Percentiles rank a stretch among this genome's conserved stretches.
Evolutionary conservation across 2,797 vertebrate species (phyloP).

Genomic region (Oreochromis mossambicus): DNA sequence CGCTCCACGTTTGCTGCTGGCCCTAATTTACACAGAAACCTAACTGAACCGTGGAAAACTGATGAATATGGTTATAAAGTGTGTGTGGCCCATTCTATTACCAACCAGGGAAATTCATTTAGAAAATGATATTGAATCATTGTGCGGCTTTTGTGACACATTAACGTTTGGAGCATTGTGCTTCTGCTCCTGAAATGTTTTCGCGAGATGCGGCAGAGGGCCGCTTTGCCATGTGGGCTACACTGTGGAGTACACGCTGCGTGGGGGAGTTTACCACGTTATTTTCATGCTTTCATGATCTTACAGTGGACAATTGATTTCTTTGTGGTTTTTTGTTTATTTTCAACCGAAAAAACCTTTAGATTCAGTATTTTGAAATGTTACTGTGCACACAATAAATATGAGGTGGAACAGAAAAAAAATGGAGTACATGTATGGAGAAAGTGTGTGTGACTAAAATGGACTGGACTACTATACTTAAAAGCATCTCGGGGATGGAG

Average conservation of each 20-base stretch:
- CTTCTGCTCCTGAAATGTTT: not conserved
- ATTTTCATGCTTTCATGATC: not conserved
- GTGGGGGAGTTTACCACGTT: slow-evolving; percentile 9
- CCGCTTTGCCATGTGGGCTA: not conserved
- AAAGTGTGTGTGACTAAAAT: not conserved
- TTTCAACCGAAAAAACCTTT: not conserved
- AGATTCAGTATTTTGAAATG: not conserved
- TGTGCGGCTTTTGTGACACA: not conserved
- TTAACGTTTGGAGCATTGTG: not conserved
- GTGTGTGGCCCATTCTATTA: not conserved
- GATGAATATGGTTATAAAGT: not conserved
- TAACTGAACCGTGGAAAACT: not conserved
- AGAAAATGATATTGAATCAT: not conserved
- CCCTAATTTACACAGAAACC: not conserved
- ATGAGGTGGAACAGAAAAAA: not conserved
- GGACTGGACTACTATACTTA: not conserved
- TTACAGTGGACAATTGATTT: not conserved
- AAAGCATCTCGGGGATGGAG: not conserved
- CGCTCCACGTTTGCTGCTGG: not conserved
- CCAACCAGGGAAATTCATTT: not conserved
- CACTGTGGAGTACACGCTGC: not conserved
- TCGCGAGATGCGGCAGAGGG: not conserved
- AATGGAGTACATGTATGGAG: not conserved
- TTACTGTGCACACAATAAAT: not conserved
- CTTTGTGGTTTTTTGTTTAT: not conserved